These are phyloP conservation scores for Perca flavescens DNA, from an alignment of 2,113 vertebrate genomes.

Conservation along the genomic window DNA sequence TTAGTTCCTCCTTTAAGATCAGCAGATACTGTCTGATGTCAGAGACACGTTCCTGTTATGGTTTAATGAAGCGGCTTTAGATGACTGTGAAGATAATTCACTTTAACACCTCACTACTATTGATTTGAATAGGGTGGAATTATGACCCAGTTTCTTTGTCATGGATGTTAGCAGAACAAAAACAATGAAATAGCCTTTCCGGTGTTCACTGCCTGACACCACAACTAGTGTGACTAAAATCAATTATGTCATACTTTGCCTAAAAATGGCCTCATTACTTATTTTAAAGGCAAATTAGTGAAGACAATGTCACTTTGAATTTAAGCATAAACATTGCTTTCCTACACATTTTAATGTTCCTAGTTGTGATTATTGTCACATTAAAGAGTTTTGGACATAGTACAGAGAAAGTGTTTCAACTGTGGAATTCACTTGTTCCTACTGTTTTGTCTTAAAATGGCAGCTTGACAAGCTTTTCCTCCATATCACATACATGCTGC, in stretches of 20 bases:
- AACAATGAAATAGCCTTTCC: slow-evolving; percentile 2
- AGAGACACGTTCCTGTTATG: slow-evolving; percentile 29
- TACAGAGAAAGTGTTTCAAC: not conserved
- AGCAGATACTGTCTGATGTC: slow-evolving; percentile 58
- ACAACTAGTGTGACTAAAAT: not conserved
- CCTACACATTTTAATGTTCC: not conserved
- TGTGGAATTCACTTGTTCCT: not conserved
- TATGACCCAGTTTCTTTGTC: slow-evolving; percentile 33
- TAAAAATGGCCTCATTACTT: not conserved
- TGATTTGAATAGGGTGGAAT: slow-evolving; percentile 62
- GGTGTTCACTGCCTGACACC: slow-evolving; percentile 8
- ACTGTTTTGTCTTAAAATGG: not conserved
- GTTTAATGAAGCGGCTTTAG: slow-evolving; percentile 66
- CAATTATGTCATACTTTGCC: not conserved
- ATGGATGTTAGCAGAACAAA: slow-evolving; percentile 9
- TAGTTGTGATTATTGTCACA: not conserved
- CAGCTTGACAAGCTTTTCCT: too few species aligned
- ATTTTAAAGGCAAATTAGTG: slow-evolving; percentile 37
- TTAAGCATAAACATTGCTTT: not conserved
- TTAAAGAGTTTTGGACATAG: not conserved
- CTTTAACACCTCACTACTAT: slow-evolving; percentile 40
- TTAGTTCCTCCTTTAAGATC: slow-evolving; percentile 55
- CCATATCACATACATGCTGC: too few species aligned
- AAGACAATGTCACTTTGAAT: slow-evolving; percentile 22
- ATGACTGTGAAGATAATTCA: slow-evolving; percentile 58